phyloP scores from a whole-genome alignment of 2,888 invertebrate species.

The Steromphala cineraria region DNA sequence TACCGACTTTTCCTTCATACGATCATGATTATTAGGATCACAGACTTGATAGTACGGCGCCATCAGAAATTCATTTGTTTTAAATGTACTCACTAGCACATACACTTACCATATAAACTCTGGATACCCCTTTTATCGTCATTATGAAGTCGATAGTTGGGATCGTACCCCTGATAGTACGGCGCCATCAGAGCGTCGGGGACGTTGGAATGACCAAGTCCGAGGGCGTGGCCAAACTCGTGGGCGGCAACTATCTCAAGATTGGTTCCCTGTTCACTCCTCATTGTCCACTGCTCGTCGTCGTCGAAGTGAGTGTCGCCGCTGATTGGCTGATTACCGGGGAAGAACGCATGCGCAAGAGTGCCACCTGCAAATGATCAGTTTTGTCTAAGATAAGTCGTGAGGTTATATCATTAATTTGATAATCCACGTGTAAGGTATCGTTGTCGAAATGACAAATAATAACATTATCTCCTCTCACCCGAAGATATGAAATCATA shows the following conservation, averaged over 20 bases:
- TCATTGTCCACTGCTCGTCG: constrained; percentile 70
- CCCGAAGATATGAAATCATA: no score
- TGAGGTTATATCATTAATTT: no score
- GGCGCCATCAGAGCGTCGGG: constrained; percentile 73
- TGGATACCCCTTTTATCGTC: constrained; percentile 72
- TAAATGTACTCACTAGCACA: no score
- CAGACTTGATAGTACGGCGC: no score
- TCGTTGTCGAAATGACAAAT: no score
- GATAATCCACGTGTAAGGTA: no score
- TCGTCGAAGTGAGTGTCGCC: constrained; percentile 75
- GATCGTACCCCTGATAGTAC: constrained; percentile 69
- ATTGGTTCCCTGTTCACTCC: constrained; percentile 57
- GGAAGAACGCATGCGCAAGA: constrained; percentile 74
- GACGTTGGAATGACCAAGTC: constrained; percentile 71
- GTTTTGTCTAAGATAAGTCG: no score
- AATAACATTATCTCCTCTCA: no score
- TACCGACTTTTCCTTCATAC: no score
- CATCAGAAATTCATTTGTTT: no score
- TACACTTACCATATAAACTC: constrained; percentile 68
- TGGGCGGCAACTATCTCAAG: constrained; percentile 73
- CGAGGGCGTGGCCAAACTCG: constrained; percentile 74
- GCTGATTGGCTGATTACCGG: constrained; percentile 59
- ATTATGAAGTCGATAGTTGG: constrained; percentile 63
- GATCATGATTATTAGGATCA: no score
- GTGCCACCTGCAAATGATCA: constrained; percentile 63